Percentiles rank a stretch among this genome's conserved stretches.
Conservation (phyloP, 2,888 invertebrate genomes). For the Gymnocheta viridis region DNA sequence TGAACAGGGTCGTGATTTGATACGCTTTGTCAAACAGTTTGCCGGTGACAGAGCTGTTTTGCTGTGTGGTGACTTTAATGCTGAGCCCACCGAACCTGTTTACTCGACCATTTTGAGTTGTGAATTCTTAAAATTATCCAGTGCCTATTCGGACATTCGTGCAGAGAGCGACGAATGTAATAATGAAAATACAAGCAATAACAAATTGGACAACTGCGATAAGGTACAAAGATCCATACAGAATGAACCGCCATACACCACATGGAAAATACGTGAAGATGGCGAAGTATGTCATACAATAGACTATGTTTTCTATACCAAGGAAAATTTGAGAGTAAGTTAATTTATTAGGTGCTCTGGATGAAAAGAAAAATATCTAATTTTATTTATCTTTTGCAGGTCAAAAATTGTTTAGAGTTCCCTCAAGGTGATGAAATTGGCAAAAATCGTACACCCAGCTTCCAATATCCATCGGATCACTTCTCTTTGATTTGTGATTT, state of each 20-base stretch:
- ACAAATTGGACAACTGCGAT: slow-evolving; percentile 71
- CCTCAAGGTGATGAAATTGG: slow-evolving; percentile 87
- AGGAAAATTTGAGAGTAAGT: slow-evolving; percentile 84
- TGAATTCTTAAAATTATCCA: slow-evolving; percentile 81
- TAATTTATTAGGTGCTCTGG: not conserved
- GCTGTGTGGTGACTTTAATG: slow-evolving; percentile 90
- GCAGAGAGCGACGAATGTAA: slow-evolving; percentile 72
- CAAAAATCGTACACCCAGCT: slow-evolving; percentile 86
- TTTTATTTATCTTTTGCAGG: slow-evolving; percentile 71
- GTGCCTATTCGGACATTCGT: slow-evolving; percentile 83
- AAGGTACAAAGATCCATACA: slow-evolving; percentile 78
- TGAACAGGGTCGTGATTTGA: slow-evolving; percentile 87
- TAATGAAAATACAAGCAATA: slow-evolving; percentile 56
- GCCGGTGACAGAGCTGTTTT: slow-evolving; percentile 84
- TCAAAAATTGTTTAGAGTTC: slow-evolving; percentile 82
- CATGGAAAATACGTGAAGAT: slow-evolving; percentile 89
- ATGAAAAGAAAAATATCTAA: not conserved
- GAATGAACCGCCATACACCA: slow-evolving; percentile 87
- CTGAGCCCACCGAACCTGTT: slow-evolving; percentile 87
- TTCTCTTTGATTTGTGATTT: slow-evolving; percentile 88
- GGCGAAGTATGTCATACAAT: slow-evolving; percentile 89
- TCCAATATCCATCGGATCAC: slow-evolving; percentile 89
- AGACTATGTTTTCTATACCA: slow-evolving; percentile 88
- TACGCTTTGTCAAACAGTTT: slow-evolving; percentile 84
- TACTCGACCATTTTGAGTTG: slow-evolving; percentile 84